These are phyloP conservation scores for Ceuthmochares aereus DNA, from an alignment of 2,113 vertebrate genomes.

Conservation along the genomic window DNA sequence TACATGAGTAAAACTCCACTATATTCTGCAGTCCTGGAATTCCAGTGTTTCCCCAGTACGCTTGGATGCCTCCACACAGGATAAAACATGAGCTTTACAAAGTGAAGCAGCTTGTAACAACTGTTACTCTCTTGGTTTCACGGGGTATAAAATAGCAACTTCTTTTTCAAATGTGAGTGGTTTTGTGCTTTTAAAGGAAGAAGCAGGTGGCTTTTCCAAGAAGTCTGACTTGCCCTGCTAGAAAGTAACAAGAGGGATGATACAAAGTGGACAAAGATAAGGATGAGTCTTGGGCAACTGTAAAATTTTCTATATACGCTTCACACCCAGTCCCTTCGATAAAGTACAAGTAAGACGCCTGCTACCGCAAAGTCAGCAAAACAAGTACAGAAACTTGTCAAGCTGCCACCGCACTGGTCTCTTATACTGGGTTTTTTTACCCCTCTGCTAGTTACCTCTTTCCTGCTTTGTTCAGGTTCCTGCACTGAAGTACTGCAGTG, in stretches of 20 bases:
- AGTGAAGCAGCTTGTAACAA: accelerated
- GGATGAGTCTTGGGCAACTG: neutral
- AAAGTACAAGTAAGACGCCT: neutral
- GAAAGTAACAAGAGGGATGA: neutral
- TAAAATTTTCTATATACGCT: neutral
- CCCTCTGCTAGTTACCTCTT: accelerated
- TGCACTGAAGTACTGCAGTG: neutral
- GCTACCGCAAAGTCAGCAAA: neutral
- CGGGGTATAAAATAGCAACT: neutral
- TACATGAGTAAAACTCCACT: neutral
- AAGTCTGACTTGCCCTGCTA: neutral
- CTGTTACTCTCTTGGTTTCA: neutral
- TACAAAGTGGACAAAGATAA: neutral
- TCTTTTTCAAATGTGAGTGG: neutral
- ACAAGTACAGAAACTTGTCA: neutral
- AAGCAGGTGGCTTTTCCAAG: neutral
- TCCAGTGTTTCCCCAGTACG: neutral
- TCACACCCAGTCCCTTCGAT: too few relatives aligned
- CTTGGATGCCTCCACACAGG: neutral
- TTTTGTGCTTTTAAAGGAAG: neutral
- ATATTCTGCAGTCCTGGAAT: neutral
- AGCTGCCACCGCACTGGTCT: accelerated
- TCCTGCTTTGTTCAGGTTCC: neutral
- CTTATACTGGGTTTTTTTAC: neutral
- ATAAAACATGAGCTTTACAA: neutral